Evolutionary conservation across 2,888 invertebrate genomes (phyloP).

Genomic region (Nephrotoma appendiculata): DNA sequence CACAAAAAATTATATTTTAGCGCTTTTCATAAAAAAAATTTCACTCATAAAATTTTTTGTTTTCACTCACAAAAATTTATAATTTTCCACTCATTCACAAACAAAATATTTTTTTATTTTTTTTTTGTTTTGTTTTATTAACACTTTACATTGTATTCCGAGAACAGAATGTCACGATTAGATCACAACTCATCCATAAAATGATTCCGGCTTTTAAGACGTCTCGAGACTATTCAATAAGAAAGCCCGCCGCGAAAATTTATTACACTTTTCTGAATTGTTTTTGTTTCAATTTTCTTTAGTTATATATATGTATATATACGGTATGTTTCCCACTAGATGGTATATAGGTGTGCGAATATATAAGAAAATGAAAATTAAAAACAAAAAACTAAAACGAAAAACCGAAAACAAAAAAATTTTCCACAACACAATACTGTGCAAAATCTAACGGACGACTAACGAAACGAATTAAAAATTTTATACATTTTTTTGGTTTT

Average conservation of each 20-base stretch:
- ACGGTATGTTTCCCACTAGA: background rate
- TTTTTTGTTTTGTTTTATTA: background rate
- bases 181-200: background rate
- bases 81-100: background rate
- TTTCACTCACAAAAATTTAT: background rate
- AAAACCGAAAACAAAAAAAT: background rate
- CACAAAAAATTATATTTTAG: no score
- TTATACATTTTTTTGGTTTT: background rate
- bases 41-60: background rate
- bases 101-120: background rate
- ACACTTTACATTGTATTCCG: background rate
- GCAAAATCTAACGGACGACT: background rate
- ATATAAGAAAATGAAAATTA: background rate
- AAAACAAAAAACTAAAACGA: background rate
- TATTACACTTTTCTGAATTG: background rate
- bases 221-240: background rate
- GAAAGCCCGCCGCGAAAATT: background rate
- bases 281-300: background rate
- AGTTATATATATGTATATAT: background rate
- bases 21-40: background rate
- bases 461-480: background rate
- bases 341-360: background rate
- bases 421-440: background rate
- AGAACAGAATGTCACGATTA: background rate
- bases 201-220: background rate